Evolutionary conservation across 1,140 invertebrate species (phyloP), one percentile per base, ranked within the genome.

Genomic region (Episyrphus balteatus): DNA sequence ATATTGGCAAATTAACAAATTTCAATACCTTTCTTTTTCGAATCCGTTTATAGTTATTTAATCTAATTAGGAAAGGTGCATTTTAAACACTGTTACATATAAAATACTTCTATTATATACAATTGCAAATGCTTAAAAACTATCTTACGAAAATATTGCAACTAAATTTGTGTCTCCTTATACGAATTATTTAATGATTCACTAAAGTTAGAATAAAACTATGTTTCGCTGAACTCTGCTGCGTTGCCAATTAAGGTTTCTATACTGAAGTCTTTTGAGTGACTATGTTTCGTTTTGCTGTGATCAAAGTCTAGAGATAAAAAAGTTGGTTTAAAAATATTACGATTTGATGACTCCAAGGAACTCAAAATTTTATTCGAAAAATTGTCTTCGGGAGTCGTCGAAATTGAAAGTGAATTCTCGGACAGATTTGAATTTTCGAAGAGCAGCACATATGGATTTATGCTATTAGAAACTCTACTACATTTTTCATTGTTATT

Each of bases 261-360:
- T 33, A 68, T 68, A 54, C 66, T 66, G 49, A 68, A 68, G 42
- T 66, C 65, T 52, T 65, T 67, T 44, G 65, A 57, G 39, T 52
- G 61, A 33, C 46, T 58, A 36, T 58, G 55, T 26, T 62, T 54
- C 19, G 47, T 53, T 42, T 56, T 49, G 15, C 48, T 49, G 15
- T 54, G 34, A 30, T 55, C 54, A 10, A 50, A 51, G 2, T 62
- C 59, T 40, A 58, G 55, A 18, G 55, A 44, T 8, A 58, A 47
- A 37, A 56, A 32, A 2, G 51, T 56, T 17, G 48, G 43, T 19
- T 55, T 46, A 46, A 39, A 50, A 1, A 50, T 36, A 9, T 50
- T 42, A 34, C 37, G 33, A 17, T 26, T 26, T 13, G 32, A 26
- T 5, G 36, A n/a, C 15, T 37, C 36, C 13, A 37, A 37, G 36